Evolutionary conservation across 2,113 vertebrate genomes (phyloP).

Genomic region (Myrmophylax atrothorax): DNA sequence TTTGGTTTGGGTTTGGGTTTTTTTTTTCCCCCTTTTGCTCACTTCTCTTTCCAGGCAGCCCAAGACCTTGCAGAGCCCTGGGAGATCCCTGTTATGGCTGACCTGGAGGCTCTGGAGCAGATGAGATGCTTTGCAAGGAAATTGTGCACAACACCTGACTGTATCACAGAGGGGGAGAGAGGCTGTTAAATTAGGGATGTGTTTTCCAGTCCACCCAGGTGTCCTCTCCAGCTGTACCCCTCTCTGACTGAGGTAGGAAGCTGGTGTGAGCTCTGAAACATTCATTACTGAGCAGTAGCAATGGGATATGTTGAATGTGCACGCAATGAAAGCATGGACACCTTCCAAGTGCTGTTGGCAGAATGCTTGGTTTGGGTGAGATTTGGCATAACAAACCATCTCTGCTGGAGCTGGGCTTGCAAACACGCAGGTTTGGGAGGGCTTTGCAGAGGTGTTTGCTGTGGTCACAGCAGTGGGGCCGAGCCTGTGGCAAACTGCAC

Average conservation of each 20-base stretch:
- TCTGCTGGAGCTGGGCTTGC: neutral
- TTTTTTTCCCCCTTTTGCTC: rapidly evolving
- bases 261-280: neutral
- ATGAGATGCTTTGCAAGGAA: neutral
- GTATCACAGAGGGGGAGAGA: neutral
- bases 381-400: neutral
- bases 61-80: neutral
- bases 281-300: neutral
- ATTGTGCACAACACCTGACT: neutral
- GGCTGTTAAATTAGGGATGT: neutral
- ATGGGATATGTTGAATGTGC: neutral
- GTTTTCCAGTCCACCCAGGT: neutral
- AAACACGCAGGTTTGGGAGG: neutral
- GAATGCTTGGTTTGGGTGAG: neutral
- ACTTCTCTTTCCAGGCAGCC: neutral
- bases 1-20: too few species aligned
- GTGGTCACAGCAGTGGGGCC: neutral
- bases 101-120: neutral
- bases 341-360: conserved; percentile 19
- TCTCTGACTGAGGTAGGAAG: neutral
- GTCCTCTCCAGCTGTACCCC: neutral
- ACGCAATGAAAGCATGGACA: neutral
- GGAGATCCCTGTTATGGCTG: neutral
- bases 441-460: neutral
- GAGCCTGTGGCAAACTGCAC: neutral